phyloP scores from a whole-genome alignment of 2,888 invertebrate species.

The Brachynemurus nebulosus region DNA sequence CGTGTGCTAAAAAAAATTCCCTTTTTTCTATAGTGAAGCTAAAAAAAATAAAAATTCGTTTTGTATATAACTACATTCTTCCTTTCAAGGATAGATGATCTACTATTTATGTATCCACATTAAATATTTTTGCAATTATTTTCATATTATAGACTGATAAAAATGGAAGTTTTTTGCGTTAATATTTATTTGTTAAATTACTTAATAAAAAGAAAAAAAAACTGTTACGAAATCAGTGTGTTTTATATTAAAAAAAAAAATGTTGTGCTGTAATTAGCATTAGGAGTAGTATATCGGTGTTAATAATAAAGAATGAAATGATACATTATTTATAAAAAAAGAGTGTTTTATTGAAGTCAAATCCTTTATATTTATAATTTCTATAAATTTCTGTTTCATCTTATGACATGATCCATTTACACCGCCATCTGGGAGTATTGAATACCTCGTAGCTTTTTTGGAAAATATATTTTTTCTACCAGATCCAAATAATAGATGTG shows the following conservation, averaged over 20 bases:
- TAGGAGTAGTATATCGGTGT: slow-evolving; percentile 11
- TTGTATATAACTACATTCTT: too few species aligned
- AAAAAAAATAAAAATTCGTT: background rate
- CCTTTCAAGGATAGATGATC: background rate
- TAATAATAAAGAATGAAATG: slow-evolving; percentile 7
- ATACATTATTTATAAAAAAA: background rate
- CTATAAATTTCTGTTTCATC: too few species aligned
- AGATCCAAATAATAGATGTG: too few species aligned
- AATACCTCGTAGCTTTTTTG: too few species aligned
- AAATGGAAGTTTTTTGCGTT: background rate
- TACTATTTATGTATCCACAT: background rate
- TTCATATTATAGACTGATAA: too few species aligned
- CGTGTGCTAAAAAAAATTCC: too few species aligned
- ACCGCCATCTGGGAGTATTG: too few species aligned
- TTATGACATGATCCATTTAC: too few species aligned
- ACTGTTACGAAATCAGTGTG: slow-evolving; percentile 9
- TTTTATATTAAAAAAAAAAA: slow-evolving; percentile 9
- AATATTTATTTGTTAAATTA: background rate
- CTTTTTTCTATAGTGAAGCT: too few species aligned
- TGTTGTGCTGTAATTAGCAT: slow-evolving; percentile 12
- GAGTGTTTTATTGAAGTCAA: background rate
- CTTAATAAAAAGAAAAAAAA: background rate
- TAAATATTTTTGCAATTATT: too few species aligned
- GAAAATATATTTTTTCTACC: too few species aligned
- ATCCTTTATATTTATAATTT: slow-evolving; percentile 1